phyloP scores from a whole-genome alignment of 2,888 invertebrate species.

The Myathropa florea region DNA sequence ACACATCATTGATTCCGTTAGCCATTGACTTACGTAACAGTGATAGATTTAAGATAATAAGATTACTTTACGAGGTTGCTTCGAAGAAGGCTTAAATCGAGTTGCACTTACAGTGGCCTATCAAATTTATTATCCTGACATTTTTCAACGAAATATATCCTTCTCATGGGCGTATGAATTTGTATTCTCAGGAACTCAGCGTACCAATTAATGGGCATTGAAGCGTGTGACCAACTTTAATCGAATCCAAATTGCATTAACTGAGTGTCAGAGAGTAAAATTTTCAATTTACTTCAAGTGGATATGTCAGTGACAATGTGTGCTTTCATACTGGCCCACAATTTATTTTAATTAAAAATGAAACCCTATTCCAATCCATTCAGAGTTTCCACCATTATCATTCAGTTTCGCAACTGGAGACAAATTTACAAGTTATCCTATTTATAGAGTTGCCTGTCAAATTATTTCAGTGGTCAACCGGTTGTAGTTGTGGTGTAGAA shows the following conservation, averaged over 20 bases:
- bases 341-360: slow-evolving; percentile 68
- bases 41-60: slow-evolving; percentile 14
- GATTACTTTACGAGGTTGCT: slow-evolving; percentile 2
- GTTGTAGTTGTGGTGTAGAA: slow-evolving; percentile 13
- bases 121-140: background rate
- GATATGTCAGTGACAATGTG: slow-evolving; percentile 14
- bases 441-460: slow-evolving; percentile 52
- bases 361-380: slow-evolving; percentile 50
- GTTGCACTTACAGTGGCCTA: background rate
- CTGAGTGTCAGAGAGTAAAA: slow-evolving; percentile 15
- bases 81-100: background rate
- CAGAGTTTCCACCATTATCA: slow-evolving; percentile 7
- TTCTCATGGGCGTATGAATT: background rate
- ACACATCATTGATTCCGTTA: background rate
- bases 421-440: slow-evolving; percentile 61
- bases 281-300: slow-evolving; percentile 57
- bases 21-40: background rate
- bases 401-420: slow-evolving; percentile 5
- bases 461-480: slow-evolving; percentile 38
- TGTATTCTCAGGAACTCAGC: slow-evolving; percentile 20
- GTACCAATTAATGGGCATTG: slow-evolving; percentile 23
- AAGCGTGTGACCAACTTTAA: slow-evolving; percentile 49
- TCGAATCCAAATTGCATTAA: slow-evolving; percentile 49
- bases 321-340: slow-evolving; percentile 31
- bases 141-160: background rate